A percentile compares a stretch with the other conserved stretches of the same genome.
Conservation (phyloP, 2,888 invertebrate genomes). For the Cheiracanthium punctorium region DNA sequence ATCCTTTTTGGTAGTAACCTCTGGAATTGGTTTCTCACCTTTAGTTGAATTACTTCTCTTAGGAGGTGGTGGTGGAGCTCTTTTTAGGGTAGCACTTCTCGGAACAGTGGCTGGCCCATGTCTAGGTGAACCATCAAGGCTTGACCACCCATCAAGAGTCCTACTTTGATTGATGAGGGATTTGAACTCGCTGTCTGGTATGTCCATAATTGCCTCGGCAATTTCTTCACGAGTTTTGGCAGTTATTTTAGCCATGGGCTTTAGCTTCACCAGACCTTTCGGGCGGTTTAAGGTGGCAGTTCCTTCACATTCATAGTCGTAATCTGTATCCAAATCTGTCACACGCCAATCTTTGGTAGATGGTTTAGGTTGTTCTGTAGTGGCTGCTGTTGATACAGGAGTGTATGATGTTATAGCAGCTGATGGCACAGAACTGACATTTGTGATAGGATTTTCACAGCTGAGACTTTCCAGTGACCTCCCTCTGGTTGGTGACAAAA, state of each 20-base stretch:
- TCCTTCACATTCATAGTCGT: conserved; percentile 70
- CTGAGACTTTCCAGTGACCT: conserved; percentile 71
- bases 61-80: conserved; percentile 77
- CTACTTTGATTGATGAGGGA: conserved; percentile 45
- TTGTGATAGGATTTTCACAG: conserved; percentile 44
- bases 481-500: conserved; percentile 66
- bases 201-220: conserved; percentile 62
- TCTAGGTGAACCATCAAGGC: conserved; percentile 64
- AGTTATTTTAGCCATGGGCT: conserved; percentile 86
- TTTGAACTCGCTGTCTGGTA: conserved; percentile 65
- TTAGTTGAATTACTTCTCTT: conserved; percentile 77
- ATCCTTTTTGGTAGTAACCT: background rate
- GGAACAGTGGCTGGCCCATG: conserved; percentile 66
- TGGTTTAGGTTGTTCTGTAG: conserved; percentile 34
- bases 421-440: background rate
- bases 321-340: conserved; percentile 63
- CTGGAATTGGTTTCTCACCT: conserved; percentile 40
- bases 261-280: conserved; percentile 85
- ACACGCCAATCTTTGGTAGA: conserved; percentile 55
- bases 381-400: background rate
- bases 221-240: conserved; percentile 70
- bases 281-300: conserved; percentile 89
- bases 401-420: conserved; percentile 12
- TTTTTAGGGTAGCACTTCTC: conserved; percentile 71
- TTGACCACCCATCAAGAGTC: conserved; percentile 60